A percentile compares a stretch with the other conserved stretches of the same genome.
These are phyloP conservation scores for Takifugu bimaculatus DNA, from an alignment of 2,113 vertebrate species.

Conservation along the genomic window DNA sequence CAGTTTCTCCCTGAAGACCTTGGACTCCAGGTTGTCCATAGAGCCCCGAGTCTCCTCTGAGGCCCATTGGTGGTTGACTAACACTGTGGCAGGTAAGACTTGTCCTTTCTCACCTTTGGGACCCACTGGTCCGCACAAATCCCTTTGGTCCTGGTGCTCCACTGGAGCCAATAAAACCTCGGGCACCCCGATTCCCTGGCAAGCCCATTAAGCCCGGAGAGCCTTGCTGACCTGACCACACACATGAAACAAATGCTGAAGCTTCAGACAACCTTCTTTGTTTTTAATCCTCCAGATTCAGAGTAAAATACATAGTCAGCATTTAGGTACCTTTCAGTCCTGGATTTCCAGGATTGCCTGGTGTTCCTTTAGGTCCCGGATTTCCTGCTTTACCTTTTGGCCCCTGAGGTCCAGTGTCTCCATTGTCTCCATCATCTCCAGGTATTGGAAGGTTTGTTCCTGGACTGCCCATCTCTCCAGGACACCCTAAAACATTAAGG, in stretches of 20 bases:
- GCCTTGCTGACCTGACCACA: constrained; percentile 33
- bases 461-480: constrained; percentile 40
- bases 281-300: not conserved
- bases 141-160: constrained; percentile 40
- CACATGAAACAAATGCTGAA: constrained; percentile 4
- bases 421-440: constrained; percentile 80
- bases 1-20: constrained; percentile 25
- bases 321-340: constrained; percentile 49
- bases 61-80: not conserved
- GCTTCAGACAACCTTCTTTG: not conserved
- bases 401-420: constrained; percentile 48
- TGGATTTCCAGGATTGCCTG: constrained; percentile 36
- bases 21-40: constrained; percentile 23
- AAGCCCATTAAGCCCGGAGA: constrained; percentile 45
- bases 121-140: constrained; percentile 22
- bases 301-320: too few relatives aligned
- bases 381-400: constrained; percentile 29
- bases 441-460: constrained; percentile 45
- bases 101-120: constrained; percentile 53
- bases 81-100: not conserved
- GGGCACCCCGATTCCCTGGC: constrained; percentile 32
- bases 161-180: constrained; percentile 15
- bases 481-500: constrained; percentile 50
- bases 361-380: constrained; percentile 36
- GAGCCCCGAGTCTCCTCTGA: constrained; percentile 20